Evolutionary conservation across 2,888 invertebrate species (phyloP).

Genomic region (Eristalis arbustorum): DNA sequence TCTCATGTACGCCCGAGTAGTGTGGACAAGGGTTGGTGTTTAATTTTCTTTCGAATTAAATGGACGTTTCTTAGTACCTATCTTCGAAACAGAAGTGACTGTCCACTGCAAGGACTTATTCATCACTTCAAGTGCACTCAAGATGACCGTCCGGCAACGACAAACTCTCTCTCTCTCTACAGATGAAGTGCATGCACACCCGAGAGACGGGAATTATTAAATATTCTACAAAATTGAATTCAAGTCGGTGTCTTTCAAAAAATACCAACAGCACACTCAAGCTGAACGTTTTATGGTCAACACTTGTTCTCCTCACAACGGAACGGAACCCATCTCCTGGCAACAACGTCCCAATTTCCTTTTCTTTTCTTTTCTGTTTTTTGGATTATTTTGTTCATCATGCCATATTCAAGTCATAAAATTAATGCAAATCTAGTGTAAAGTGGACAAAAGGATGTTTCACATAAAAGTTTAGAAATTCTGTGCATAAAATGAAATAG

Average conservation of each 20-base stretch:
- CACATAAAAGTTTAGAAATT: constrained; percentile 43
- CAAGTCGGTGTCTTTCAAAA: not conserved
- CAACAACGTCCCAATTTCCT: not conserved
- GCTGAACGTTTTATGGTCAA: not conserved
- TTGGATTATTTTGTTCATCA: not conserved
- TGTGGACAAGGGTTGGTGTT: no score
- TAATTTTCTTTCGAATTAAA: no score
- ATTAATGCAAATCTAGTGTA: constrained; percentile 62
- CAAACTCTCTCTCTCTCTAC: not conserved
- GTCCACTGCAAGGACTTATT: no score
- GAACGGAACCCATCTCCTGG: not conserved
- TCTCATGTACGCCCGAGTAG: no score
- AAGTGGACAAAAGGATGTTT: constrained; percentile 46
- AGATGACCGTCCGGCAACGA: not conserved
- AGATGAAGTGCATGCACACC: not conserved
- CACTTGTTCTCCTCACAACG: not conserved
- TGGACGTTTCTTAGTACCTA: no score
- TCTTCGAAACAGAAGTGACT: no score
- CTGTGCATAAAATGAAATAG: constrained; percentile 34
- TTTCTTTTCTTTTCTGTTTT: not conserved
- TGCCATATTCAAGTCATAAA: constrained; percentile 52
- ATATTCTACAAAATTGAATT: not conserved
- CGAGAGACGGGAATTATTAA: not conserved
- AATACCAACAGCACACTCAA: not conserved
- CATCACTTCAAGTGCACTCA: no score